These are phyloP conservation scores for Lytechinus pictus DNA, from an alignment of 35 echinoderm and acorn worm genomes.

Conservation along the genomic window DNA sequence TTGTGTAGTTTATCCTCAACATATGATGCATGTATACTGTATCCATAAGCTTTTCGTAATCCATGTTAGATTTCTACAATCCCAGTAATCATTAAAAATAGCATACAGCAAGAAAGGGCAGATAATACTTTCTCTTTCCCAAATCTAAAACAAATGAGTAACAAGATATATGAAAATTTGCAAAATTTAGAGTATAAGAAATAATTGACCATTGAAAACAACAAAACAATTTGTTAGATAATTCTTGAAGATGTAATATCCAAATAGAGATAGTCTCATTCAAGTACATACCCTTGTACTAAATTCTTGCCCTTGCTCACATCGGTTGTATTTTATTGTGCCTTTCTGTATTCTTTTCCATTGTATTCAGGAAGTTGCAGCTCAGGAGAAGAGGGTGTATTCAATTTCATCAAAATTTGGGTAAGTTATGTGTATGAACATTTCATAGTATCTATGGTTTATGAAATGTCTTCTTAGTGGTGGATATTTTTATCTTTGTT, in stretches of 20 bases:
- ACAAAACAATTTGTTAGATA: no score
- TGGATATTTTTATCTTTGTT: not conserved
- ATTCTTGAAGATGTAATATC: no score
- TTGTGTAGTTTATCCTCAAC: not conserved
- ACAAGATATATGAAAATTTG: no score
- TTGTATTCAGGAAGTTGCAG: slow-evolving; percentile 79
- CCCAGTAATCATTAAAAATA: no score
- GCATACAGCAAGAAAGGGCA: no score
- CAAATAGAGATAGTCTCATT: not conserved
- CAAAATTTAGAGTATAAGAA: no score
- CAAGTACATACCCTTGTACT: not conserved
- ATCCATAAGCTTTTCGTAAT: no score
- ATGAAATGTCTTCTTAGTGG: not conserved
- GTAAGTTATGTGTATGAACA: slow-evolving; percentile 50
- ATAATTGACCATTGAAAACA: no score
- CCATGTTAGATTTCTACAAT: no score
- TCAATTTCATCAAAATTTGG: slow-evolving; percentile 75
- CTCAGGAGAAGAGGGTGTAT: slow-evolving; percentile 96
- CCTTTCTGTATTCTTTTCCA: not conserved
- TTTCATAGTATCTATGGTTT: not conserved
- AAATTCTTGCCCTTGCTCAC: not conserved
- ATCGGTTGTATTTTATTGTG: not conserved
- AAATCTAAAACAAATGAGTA: no score
- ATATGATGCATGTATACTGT: no score
- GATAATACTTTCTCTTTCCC: no score